Evolutionary conservation across 1,140 invertebrate genomes (phyloP).

Genomic region (Drosophila truncata): DNA sequence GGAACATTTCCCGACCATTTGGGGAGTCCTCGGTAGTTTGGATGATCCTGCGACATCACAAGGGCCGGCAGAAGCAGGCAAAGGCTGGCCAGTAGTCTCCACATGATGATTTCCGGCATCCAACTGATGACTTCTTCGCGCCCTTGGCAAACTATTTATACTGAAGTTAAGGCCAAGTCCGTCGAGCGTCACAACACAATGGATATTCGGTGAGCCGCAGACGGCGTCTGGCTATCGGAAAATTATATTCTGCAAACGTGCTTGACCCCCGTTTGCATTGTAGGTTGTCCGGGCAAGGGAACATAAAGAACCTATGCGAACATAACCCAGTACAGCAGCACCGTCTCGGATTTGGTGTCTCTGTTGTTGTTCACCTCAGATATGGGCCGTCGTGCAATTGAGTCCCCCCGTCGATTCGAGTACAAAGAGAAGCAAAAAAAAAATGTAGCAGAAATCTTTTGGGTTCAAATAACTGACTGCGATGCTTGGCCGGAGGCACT

Average conservation of each 20-base stretch:
- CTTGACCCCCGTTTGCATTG: constrained; percentile 15
- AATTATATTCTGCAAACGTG: constrained; percentile 21
- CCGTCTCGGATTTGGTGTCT: constrained; percentile 20
- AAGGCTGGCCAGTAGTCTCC: constrained; percentile 9
- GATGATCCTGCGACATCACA: constrained; percentile 1
- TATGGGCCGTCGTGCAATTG: constrained; percentile 11
- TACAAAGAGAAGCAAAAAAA: constrained; percentile 14
- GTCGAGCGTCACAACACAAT: constrained; percentile 19
- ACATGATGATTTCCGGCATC: constrained; percentile 24
- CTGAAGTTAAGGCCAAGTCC: constrained; percentile 6
- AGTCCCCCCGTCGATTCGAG: background rate
- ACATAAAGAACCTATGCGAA: constrained; percentile 6
- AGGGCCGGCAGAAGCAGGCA: constrained; percentile 10
- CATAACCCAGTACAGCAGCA: constrained; percentile 13
- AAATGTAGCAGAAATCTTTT: constrained; percentile 2
- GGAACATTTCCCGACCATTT: background rate
- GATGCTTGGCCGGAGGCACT: background rate
- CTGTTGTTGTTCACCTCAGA: constrained; percentile 11
- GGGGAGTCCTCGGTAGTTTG: background rate
- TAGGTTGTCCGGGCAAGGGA: constrained; percentile 9
- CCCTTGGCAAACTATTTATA: constrained; percentile 43
- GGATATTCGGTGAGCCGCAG: background rate
- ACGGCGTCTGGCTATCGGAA: constrained; percentile 36
- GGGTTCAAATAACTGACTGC: background rate
- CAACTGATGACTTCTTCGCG: constrained; percentile 31